Percentiles rank a stretch among this genome's conserved stretches.
phyloP scores from a whole-genome alignment of 2,797 vertebrate genomes.

The Lagorchestes hirsutus region DNA sequence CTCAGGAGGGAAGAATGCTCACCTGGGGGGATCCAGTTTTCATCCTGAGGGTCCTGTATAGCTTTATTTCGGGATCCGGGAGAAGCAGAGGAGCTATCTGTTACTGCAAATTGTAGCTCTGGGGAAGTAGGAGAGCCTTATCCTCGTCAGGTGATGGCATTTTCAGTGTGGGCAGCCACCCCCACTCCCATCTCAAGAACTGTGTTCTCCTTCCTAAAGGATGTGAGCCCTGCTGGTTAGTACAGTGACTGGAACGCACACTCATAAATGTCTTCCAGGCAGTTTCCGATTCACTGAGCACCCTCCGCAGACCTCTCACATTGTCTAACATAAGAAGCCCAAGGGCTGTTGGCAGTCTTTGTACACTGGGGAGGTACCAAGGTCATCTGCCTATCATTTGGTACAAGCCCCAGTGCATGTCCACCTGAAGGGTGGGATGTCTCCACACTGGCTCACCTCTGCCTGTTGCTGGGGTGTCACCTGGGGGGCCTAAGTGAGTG shows the following conservation, averaged over 20 bases:
- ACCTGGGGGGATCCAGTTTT: not conserved
- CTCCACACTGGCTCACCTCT: no score
- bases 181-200: not conserved
- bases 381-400: not conserved
- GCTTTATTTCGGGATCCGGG: not conserved
- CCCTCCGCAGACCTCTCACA: not conserved
- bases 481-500: no score
- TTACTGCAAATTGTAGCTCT: not conserved
- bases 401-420: rapidly evolving
- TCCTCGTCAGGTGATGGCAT: not conserved
- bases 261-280: rapidly evolving
- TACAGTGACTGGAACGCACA: rapidly evolving
- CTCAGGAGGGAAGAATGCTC: not conserved
- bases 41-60: not conserved
- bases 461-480: not conserved
- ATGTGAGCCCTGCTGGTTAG: rapidly evolving
- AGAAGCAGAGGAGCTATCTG: not conserved
- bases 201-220: not conserved
- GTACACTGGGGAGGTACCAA: not conserved
- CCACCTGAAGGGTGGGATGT: not conserved
- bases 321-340: not conserved
- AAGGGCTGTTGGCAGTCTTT: not conserved
- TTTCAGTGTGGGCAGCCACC: not conserved
- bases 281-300: not conserved
- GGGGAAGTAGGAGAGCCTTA: not conserved